Conservation (phyloP, 1,140 invertebrate genomes). For the Cydia strobilella region DNA sequence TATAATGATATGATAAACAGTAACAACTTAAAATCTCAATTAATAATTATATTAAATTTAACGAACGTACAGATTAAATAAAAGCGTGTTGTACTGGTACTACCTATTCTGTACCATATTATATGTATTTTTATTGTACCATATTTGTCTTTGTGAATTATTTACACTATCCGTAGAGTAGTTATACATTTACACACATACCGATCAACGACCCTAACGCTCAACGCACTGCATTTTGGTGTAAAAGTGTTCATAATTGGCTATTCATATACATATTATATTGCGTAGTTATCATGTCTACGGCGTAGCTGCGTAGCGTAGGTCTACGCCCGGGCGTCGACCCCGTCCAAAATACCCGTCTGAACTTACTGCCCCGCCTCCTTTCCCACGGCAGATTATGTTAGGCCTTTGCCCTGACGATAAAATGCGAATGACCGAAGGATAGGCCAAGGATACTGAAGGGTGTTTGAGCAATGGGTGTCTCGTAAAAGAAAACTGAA, state of each 20-base stretch:
- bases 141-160: no score
- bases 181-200: no score
- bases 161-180: no score
- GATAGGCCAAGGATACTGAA: not conserved
- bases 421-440: constrained; percentile 12
- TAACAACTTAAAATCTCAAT: no score
- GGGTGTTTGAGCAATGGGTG: not conserved
- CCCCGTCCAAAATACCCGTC: constrained; percentile 69
- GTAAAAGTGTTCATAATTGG: not conserved
- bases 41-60: no score
- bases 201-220: no score
- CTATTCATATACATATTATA: not conserved
- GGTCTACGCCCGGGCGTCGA: constrained; percentile 71
- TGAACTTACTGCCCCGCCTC: constrained; percentile 54
- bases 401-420: constrained; percentile 24
- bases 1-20: no score
- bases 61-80: no score
- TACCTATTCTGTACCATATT: no score
- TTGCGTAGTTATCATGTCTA: constrained; percentile 44
- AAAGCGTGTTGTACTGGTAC: no score
- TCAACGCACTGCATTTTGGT: no score
- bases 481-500: not conserved
- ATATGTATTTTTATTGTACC: no score
- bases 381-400: constrained; percentile 52
- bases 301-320: constrained; percentile 74